Base-by-base conservation (phyloP, 2,113 vertebrate species). In the Micronycteris hirsuta region DNA sequence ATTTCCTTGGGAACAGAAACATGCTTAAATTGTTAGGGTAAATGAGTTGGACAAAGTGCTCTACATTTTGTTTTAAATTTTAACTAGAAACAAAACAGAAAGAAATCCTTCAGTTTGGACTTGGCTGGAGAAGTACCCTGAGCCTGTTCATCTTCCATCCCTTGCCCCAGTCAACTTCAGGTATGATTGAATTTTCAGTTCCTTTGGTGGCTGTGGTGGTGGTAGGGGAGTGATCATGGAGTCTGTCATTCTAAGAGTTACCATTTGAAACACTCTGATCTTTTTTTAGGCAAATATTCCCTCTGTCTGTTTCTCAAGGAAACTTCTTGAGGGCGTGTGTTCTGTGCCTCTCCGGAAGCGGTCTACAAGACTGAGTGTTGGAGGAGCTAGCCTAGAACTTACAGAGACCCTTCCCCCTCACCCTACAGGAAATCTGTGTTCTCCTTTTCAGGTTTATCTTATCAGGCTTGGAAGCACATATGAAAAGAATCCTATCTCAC, bases 1-100 rank as follows among this genome's bases (percentile, higher is more conserved):
- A 45, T 68, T 94, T 92, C 82, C 71, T 92, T 85, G 36, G 58
- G 87, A 90, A 95, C 15, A 89, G 89, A 96, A 91, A 73, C 41
- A 76, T 56, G 43, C 15, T 95, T 24, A 70, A 83, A 85, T 73
- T 2, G 6, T 73, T 31, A 68, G 81, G 24, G 49, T 24, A 74
- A 89, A 86, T 15, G 61, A 82, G 31, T 24, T 17, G 26, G 65
- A 78, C 65, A 93, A 76, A 86, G 33, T 47, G 31, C 5, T 12
- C 33, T 71, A 45, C 28, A 63, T 89, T 92, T 74, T 71, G 20
- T 20, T 93, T 94, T 90, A 74, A 33, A 52, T 94, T 92, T 94
- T 73, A 85, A 7, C 38, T 41, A 31, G 76, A 89, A 74, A 63
- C n/a, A 74, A 38, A 73, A 33, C 61, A 89, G 67, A 81, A 76